A percentile compares a stretch with the other conserved stretches of the same genome.
These are phyloP conservation scores for Megatriorchis doriae DNA, from an alignment of 2,113 vertebrate species.

Conservation along the genomic window DNA sequence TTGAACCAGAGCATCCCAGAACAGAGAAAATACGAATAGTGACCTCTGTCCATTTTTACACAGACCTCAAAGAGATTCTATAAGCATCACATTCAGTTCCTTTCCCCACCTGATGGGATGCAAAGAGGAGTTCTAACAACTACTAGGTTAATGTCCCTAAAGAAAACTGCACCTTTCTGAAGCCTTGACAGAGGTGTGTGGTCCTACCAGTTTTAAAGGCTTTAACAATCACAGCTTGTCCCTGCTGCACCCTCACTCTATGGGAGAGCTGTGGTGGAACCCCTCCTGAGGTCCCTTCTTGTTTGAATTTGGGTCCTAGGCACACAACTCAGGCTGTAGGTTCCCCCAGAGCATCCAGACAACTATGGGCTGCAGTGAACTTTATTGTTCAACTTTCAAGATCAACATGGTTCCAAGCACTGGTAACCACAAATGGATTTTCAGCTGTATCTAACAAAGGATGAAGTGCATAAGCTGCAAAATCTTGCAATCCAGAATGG, in stretches of 20 bases:
- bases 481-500: background rate
- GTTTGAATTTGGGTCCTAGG: background rate
- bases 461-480: accelerated
- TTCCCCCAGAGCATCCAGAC: background rate
- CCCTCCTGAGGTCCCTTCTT: background rate
- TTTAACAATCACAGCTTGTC: background rate
- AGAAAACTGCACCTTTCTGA: background rate
- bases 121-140: background rate
- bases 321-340: background rate
- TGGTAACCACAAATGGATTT: background rate
- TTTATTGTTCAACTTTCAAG: background rate
- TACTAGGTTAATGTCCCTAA: background rate
- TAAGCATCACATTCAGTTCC: background rate
- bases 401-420: background rate
- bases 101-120: background rate
- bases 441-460: background rate
- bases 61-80: background rate
- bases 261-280: background rate
- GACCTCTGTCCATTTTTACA: background rate
- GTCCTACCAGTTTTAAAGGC: background rate
- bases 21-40: background rate
- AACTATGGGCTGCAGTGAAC: background rate
- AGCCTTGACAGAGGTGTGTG: background rate
- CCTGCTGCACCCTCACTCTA: background rate
- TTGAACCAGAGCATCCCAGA: background rate